Conservation (phyloP, 2,888 invertebrate species). For the Dicyrtomina minuta region DNA sequence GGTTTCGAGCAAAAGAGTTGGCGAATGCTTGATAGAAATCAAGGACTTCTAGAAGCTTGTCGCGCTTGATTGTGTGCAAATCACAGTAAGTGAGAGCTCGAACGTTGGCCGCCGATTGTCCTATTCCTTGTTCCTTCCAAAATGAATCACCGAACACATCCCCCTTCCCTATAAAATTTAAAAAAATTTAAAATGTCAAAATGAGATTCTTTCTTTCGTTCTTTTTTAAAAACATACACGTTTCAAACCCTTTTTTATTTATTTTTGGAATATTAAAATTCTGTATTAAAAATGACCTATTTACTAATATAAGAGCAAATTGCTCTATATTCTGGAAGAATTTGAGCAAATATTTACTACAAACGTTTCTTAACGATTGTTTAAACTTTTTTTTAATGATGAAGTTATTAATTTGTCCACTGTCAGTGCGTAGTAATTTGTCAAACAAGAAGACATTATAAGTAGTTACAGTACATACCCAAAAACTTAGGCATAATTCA, state of each 20-base stretch:
- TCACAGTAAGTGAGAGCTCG: slow-evolving; percentile 99
- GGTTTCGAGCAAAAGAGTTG: slow-evolving; percentile 96
- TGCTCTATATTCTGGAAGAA: no score
- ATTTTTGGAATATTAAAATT: neutral
- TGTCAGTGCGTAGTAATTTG: no score
- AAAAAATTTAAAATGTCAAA: slow-evolving; percentile 24
- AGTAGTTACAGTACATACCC: no score
- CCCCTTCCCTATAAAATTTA: slow-evolving; percentile 75
- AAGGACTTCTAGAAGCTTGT: slow-evolving; percentile 90
- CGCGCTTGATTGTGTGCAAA: slow-evolving; percentile 96
- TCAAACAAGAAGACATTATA: no score
- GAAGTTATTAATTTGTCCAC: no score
- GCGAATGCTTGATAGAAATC: slow-evolving; percentile 99
- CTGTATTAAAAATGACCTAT: neutral
- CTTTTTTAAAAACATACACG: neutral
- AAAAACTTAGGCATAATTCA: no score
- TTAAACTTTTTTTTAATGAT: no score
- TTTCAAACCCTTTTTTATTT: neutral
- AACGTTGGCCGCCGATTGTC: slow-evolving; percentile 98
- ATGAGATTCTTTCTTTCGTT: neutral
- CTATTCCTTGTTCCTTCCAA: slow-evolving; percentile 95
- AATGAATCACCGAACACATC: slow-evolving; percentile 99
- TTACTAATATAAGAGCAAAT: neutral
- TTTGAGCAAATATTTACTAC: no score
- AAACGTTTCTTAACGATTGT: no score